Evolutionary conservation across 2,797 vertebrate genomes (phyloP), one percentile per base, ranked within the genome.

Genomic region (Enteromius anoplus): DNA sequence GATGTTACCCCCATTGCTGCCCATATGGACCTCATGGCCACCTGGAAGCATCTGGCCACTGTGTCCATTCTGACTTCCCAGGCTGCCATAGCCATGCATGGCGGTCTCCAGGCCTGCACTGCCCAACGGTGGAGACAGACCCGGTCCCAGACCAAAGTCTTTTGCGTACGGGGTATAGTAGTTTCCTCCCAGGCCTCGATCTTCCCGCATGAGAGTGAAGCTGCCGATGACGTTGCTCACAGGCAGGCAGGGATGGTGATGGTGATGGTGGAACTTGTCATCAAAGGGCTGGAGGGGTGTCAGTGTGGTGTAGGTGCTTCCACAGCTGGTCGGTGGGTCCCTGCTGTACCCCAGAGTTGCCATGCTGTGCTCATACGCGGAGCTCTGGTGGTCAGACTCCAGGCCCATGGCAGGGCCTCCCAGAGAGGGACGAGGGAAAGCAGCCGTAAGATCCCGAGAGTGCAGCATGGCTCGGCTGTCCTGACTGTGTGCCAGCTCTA

Each of bases 151-250:
- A 73, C 93, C 93, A 72, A 96, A 91, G 62, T 96, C 96, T 85
- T 96, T 96, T 86, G 93, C 92, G 14, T 96, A 96, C 0, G 95
- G 93, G 89, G 94, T 94, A 89, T 96, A 96, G 92, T 96, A 96
- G 88, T 95, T 96, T 70, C 93, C 87, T 34, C 92, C 84, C 69
- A 96, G 93, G 78, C 94, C 93, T 23, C 95, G 87, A 76, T 96
- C 96, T 70, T 96, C 96, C 0, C 95, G 92, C 95, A 96, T 96
- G 49, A 96, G 94, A 42, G 95, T 96, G 88, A 96, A 96, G 92
- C 95, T 96, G 81, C 95, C 96, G 1, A 96, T 95, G 66, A 96
- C 95, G 0, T 95, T 96, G 88, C 95, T 95, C 90, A 95, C 95
- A 0, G 95, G 95, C 79, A 95, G 91, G 83, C 95, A 95, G 32